A percentile compares a stretch with the other conserved stretches of the same genome.
phyloP scores from a whole-genome alignment of 2,797 vertebrate genomes.

The Aotus griseimembra region DNA sequence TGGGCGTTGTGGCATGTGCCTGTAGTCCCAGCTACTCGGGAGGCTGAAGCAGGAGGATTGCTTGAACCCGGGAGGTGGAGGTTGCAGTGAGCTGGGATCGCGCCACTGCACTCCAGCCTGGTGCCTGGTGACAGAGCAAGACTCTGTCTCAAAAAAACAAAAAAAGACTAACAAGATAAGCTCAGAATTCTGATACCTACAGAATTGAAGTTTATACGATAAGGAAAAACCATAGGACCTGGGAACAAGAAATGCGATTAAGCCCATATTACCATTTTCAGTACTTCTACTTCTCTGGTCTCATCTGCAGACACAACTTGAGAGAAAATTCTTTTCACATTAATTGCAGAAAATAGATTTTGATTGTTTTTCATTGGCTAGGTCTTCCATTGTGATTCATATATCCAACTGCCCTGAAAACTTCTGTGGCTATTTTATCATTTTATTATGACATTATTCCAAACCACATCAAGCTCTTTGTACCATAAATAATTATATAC shows the following conservation, averaged over 20 bases:
- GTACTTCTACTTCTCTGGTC: not conserved
- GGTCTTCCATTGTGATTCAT: not conserved
- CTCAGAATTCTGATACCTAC: not conserved
- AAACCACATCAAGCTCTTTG: not conserved
- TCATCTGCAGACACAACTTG: not conserved
- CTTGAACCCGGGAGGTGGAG: too few species aligned
- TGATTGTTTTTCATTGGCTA: not conserved
- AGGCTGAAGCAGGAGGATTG: too few species aligned
- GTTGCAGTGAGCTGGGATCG: too few species aligned
- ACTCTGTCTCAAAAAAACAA: too few species aligned
- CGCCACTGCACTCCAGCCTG: too few species aligned
- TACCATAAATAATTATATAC: not conserved
- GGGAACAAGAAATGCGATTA: not conserved
- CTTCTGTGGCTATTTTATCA: not conserved
- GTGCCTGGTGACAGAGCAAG: too few species aligned
- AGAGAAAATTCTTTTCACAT: constrained; percentile 6
- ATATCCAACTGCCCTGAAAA: not conserved
- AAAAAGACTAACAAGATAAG: too few species aligned
- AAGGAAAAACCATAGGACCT: not conserved
- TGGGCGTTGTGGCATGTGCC: too few species aligned
- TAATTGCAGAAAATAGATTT: not conserved
- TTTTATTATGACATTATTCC: not conserved
- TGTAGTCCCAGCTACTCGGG: too few species aligned
- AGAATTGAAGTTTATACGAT: not conserved
- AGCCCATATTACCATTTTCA: not conserved